phyloP scores from a whole-genome alignment of 2,113 vertebrate genomes.

The Galeopterus variegatus region DNA sequence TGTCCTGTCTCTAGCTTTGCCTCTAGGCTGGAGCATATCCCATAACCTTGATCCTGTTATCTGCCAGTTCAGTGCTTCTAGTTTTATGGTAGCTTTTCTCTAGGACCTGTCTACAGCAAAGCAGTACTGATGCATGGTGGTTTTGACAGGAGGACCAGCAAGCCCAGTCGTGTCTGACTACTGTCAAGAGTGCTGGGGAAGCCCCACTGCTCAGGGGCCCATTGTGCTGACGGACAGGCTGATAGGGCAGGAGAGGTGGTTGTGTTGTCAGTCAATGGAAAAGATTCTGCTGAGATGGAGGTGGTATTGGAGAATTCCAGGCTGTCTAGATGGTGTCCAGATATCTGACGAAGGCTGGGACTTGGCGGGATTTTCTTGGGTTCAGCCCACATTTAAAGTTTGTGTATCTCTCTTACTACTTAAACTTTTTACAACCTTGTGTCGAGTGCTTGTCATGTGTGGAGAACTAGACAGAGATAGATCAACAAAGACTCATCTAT shows the following conservation, averaged over 20 bases:
- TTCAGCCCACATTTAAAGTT: neutral
- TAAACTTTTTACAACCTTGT: neutral
- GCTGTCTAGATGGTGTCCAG: neutral
- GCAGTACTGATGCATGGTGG: rapidly evolving
- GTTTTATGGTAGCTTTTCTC: neutral
- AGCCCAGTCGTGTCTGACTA: neutral
- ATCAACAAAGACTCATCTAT: neutral
- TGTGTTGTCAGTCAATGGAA: neutral
- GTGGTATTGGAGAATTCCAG: neutral
- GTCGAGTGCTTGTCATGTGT: neutral
- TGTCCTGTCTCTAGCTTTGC: neutral
- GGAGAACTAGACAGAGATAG: neutral
- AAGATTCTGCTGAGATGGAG: neutral
- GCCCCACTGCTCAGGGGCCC: rapidly evolving
- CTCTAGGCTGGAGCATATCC: neutral
- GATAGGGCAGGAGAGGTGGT: rapidly evolving
- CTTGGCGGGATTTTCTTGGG: neutral
- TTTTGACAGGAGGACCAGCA: neutral
- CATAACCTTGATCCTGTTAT: neutral
- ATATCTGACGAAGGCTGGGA: neutral
- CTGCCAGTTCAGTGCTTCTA: too few relatives aligned
- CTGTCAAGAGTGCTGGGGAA: neutral
- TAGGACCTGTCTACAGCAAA: neutral
- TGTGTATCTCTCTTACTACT: neutral
- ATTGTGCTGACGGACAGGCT: rapidly evolving